Conservation (phyloP, 1,140 invertebrate species). For the Stegodyphus dumicola region DNA sequence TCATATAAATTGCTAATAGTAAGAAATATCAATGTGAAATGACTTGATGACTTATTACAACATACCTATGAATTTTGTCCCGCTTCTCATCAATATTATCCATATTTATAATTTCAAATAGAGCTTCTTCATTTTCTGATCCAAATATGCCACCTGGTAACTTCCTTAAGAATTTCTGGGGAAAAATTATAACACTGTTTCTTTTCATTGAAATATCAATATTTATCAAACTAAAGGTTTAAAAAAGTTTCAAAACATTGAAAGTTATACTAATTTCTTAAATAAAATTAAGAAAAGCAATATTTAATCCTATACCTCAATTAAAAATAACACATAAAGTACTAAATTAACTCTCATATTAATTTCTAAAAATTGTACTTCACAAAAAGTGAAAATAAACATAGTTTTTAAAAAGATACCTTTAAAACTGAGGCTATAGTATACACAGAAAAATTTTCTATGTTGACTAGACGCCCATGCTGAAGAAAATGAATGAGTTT, state of each 20-base stretch:
- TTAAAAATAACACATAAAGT: too few relatives aligned
- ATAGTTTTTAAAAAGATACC: conserved; percentile 65
- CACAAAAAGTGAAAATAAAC: too few relatives aligned
- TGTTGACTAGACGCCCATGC: conserved; percentile 95
- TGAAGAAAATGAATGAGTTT: conserved; percentile 95
- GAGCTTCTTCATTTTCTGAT: conserved; percentile 85
- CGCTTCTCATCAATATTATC: conserved; percentile 81
- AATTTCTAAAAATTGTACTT: too few relatives aligned
- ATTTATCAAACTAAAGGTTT: not conserved
- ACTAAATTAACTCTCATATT: too few relatives aligned
- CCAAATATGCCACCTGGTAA: conserved; percentile 96
- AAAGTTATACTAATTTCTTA: not conserved
- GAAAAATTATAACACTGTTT: conserved; percentile 56
- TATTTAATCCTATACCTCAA: too few relatives aligned
- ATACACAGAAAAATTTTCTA: conserved; percentile 97
- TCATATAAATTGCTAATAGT: not conserved
- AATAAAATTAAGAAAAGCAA: too few relatives aligned
- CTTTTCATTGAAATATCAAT: not conserved
- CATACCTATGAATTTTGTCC: conserved; percentile 90
- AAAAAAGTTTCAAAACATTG: not conserved
- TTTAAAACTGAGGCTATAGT: conserved; percentile 98
- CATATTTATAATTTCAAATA: conserved; percentile 87
- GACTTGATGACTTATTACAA: not conserved
- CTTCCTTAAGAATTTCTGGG: conserved; percentile 89
- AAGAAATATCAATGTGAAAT: not conserved